Base-by-base conservation (phyloP, 2,888 invertebrate genomes). In the Rhorus exstirpatorius region DNA sequence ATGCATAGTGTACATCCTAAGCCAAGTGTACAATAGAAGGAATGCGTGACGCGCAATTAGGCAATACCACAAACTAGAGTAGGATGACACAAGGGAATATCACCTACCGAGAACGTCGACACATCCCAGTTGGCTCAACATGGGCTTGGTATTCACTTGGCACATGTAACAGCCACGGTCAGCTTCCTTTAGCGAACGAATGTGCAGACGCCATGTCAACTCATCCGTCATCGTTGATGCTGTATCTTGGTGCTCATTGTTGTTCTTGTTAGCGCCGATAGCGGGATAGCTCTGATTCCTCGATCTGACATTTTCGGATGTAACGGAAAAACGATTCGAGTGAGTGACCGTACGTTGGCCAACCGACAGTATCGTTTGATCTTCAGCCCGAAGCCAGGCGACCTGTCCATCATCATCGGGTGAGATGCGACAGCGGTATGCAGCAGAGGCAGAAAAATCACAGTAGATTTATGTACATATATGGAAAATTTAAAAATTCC, bases 111-210 rank as follows among this genome's bases (percentile, higher is more conserved):
- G 94, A 24, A 97, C 96, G 93, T 96, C 96, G 72, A 97, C 95
- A 91, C 96, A 97, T 72, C 96, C 96, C 75, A 96, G 94, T 92
- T 96, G 96, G 88, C 96, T 96, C 93, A 96, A 96, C 96, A 97
- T 96, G 76, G 95, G 95, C 84, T 94, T 95, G 1, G 96, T 96
- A 92, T 97, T 97, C 86, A 97, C 96, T 93, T 97, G 96, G 90
- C 96, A 97, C 96, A 96, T 96, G 92, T 97, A 97, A 89, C 96
- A 96, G 7, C 96, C 96, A 79, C 96, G 94, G 91, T 97, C 96
- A 68, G 95, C 94, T 85, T 96, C 96, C 93, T 95, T 95, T 85
- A 96, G 93, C 68, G 96, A 96, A 60, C 96, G 93, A 86, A 97
- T 96, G 90, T 96, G 96, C 44, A 97, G 94, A 90, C 95, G 95